A percentile compares a stretch with the other conserved stretches of the same genome.
Conservation (phyloP, 2,888 invertebrate genomes). For the Panopea generosa region DNA sequence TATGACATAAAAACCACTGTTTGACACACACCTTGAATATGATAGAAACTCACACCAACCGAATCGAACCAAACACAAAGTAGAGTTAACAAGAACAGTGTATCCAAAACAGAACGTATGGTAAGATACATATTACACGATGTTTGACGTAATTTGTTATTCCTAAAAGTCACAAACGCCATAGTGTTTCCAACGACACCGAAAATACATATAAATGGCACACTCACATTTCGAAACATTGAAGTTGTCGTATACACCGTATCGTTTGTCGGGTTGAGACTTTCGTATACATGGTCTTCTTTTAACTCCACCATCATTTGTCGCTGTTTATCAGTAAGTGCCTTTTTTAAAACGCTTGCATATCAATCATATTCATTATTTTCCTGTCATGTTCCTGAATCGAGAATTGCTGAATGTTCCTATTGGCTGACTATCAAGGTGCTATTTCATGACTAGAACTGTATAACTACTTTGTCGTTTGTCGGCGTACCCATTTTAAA, state of each 20-base stretch:
- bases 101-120: constrained; percentile 92
- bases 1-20: constrained; percentile 89
- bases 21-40: constrained; percentile 89
- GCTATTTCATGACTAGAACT: no score
- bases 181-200: constrained; percentile 91
- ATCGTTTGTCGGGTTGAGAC: constrained; percentile 17
- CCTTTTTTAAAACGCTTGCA: no score
- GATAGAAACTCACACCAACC: constrained; percentile 71
- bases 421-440: no score
- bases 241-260: constrained; percentile 19
- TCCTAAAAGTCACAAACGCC: constrained; percentile 91
- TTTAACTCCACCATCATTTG: no score
- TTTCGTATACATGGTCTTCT: no score
- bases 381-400: no score
- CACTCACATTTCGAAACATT: constrained; percentile 73
- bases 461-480: no score
- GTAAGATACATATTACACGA: constrained; percentile 93
- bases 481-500: no score
- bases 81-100: constrained; percentile 90
- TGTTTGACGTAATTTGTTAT: constrained; percentile 89
- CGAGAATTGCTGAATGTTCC: no score
- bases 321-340: no score
- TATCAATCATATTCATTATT: no score
- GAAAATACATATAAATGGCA: constrained; percentile 89
- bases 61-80: constrained; percentile 85